phyloP scores from a whole-genome alignment of 2,797 vertebrate species.

The Sebastes trivittatus region DNA sequence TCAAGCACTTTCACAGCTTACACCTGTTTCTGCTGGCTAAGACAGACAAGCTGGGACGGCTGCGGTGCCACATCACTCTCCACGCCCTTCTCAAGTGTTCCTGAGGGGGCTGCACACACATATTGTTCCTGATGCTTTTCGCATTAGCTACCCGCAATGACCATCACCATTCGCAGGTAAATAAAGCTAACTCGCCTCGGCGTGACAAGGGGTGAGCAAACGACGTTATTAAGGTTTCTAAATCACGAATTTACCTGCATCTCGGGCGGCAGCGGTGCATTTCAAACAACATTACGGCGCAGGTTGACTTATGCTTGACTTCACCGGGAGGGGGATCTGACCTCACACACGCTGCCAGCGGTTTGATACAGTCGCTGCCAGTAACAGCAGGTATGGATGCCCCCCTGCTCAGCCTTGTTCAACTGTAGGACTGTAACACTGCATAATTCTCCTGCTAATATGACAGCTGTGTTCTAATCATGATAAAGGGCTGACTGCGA shows the following conservation, averaged over 20 bases:
- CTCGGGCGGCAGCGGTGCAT: background rate
- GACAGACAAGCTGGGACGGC: slow-evolving; percentile 71
- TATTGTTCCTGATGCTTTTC: slow-evolving; percentile 57
- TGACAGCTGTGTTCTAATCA: slow-evolving; percentile 73
- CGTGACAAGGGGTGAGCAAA: slow-evolving; percentile 18
- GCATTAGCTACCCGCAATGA: slow-evolving; percentile 60
- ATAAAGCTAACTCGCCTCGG: slow-evolving; percentile 46
- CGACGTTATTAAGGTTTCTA: slow-evolving; percentile 7
- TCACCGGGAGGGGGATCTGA: background rate
- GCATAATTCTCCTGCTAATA: slow-evolving; percentile 64
- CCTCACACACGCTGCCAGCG: slow-evolving; percentile 26
- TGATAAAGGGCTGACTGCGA: slow-evolving; percentile 63
- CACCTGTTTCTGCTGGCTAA: slow-evolving; percentile 81
- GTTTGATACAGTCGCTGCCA: slow-evolving; percentile 31
- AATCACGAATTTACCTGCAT: slow-evolving; percentile 33
- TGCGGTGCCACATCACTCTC: slow-evolving; percentile 71
- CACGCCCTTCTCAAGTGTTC: slow-evolving; percentile 58
- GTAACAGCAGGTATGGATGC: slow-evolving; percentile 32
- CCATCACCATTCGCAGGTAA: slow-evolving; percentile 61
- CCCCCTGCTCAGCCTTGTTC: slow-evolving; percentile 44
- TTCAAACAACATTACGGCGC: slow-evolving; percentile 33
- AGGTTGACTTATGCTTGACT: slow-evolving; percentile 41
- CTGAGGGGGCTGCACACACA: slow-evolving; percentile 44
- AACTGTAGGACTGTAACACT: slow-evolving; percentile 16
- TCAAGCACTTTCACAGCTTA: slow-evolving; percentile 75